Base-by-base conservation (phyloP, 2,113 vertebrate genomes). In the Trogon melanurus region DNA sequence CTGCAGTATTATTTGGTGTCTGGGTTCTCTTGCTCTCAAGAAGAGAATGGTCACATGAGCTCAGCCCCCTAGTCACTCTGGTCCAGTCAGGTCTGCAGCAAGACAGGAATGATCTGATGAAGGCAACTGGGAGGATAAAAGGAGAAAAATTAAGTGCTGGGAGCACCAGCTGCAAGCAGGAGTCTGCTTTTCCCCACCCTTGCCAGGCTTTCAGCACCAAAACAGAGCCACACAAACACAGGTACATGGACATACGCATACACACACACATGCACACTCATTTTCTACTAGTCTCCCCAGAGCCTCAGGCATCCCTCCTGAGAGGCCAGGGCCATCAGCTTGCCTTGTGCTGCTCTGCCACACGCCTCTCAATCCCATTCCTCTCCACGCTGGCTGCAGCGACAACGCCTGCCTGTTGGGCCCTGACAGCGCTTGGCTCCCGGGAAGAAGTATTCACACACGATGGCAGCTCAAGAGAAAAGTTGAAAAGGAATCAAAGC, bases 401-500 rank as follows among this genome's bases (percentile, higher is more conserved):
- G 2, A 65, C 85, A 69, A 29, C 5, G 61, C 53, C 53, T 48
- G 67, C 85, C 81, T 71, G 73, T 91, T 85, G 85, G 51, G 36
- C 69, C 53, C 66, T 66, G 53, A 84, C 67, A 72, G 69, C 1
- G 0, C 73, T 75, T 92, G 83, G 89, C 94, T 94, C 80, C 81
- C 1, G 6, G 53, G 76, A 93, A 93, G 94, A 67, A 85, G 81
- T 23, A 93, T 95, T 97, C 90, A 92, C 85, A 94, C 95, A 70
- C 1, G 2, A 67, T 74, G 94, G 90, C 94, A 95, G 93, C 78
- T 95, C 1, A 1, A 74, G 73, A 89, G 83, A 96, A 88, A 87
- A 79, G 84, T 13, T 89, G 92, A 96, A 93, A 92, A 93, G 91
- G 84, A 95, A 74, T 93, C 91, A 95, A 97, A 95, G 91, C 44